These are phyloP conservation scores for Lysiphlebus fabarum DNA, from an alignment of 1,140 invertebrate genomes.

Conservation along the genomic window DNA sequence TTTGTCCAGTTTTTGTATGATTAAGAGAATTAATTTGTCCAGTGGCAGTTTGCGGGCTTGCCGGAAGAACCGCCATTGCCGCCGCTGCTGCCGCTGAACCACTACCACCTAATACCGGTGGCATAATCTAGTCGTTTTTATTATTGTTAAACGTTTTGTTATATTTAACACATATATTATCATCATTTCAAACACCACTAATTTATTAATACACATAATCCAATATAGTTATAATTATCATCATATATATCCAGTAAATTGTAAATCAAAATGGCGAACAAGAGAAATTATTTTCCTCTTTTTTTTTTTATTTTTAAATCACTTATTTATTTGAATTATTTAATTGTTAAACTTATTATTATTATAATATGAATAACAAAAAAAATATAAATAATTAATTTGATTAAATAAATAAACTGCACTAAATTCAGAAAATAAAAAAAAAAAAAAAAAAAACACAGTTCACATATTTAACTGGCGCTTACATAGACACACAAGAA, in stretches of 20 bases:
- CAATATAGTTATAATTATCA: too few relatives aligned
- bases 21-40: slow-evolving; percentile 44
- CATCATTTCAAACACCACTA: neutral
- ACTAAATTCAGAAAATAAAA: too few relatives aligned
- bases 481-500: neutral
- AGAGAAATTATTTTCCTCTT: too few relatives aligned
- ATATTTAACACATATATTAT: slow-evolving; percentile 7
- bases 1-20: slow-evolving; percentile 41
- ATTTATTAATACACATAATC: neutral
- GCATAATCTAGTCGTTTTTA: slow-evolving; percentile 36
- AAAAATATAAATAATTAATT: too few relatives aligned
- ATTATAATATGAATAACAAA: too few relatives aligned
- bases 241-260: too few relatives aligned
- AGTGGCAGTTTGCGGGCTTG: slow-evolving; percentile 53
- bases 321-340: too few relatives aligned
- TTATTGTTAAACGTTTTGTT: neutral
- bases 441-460: too few relatives aligned
- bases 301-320: too few relatives aligned
- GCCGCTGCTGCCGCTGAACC: slow-evolving; percentile 36
- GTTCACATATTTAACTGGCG: neutral
- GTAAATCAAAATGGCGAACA: too few relatives aligned
- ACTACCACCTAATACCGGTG: slow-evolving; percentile 54
- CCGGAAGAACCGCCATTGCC: slow-evolving; percentile 54
- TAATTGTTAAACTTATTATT: too few relatives aligned
- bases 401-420: too few relatives aligned